Base-by-base conservation (phyloP, 2,888 invertebrate species). In the Anagyrus pseudococci region DNA sequence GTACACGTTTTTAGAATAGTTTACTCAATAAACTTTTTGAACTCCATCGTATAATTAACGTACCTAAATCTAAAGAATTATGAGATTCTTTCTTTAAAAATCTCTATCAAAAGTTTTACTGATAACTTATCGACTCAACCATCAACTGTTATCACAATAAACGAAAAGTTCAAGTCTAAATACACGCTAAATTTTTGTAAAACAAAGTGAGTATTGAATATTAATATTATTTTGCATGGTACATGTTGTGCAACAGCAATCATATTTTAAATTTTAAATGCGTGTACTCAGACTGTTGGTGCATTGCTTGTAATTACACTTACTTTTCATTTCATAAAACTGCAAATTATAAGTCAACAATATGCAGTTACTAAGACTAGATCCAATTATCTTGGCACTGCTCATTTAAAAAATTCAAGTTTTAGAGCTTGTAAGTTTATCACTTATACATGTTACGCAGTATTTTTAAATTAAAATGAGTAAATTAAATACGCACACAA, bases 81-180 rank as follows among this genome's bases (percentile, higher is more conserved):
- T 20, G 20, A 20, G 1, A 20, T 49, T 4, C 13, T 26, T 37
- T n/a, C n/a, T 23, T 23, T 2, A 4, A 41, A 49, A 4, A 6
- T 15, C 19, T 20, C 2, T 47, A 54, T 56, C 37, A 49, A 52
- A 50, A 58, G 40, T 50, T 15, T 54, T 59, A 47, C 46, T 54
- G 46, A 63, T 55, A 37, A 64, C 19, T 64, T 56, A 50, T 59
- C 40, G 46, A 64, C 54, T 64, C 59, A 47, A 62, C 25, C 8
- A 63, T 46, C 47, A 41, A 22, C 17, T 20, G 22, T 55, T 56
- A 50, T 50, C 54, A 48, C 25, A 6, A n/a, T 17, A 26, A n/a
- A 56, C 44, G 50, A 50, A 55, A 40, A 2, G 1, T 41, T 20
- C 48, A 43, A 62, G 53, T 46, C 25, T 53, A 37, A 47, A 58